Evolutionary conservation across 1,140 invertebrate genomes (phyloP), one percentile per base, ranked within the genome.

Genomic region (Cecropterus lyciades): DNA sequence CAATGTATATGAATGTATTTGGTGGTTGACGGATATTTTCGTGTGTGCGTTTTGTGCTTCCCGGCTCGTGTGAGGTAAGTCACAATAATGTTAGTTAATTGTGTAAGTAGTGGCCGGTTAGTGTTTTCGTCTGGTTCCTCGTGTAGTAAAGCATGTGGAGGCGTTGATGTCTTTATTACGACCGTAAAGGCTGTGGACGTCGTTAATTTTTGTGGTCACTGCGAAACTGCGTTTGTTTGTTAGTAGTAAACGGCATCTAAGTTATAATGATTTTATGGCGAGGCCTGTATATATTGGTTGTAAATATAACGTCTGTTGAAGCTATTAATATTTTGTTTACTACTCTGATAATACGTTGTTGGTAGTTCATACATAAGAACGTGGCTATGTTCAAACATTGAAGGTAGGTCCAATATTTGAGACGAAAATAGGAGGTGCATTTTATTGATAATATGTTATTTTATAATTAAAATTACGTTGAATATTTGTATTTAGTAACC

Each of bases 1-100:
- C 64, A 69, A 79, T 78, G 68, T 73, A 72, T 80, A 79, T 84
- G 78, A 77, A 81, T 79, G 78, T 84, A 80, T 73, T 72, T 75
- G 71, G 83, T 83, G 75, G 60, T 79, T 83, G 79, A 85, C 80
- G 70, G 69, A 67, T 78, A 65, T 43, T 53, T 37, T 53, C 74
- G 72, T 74, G 70, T 79, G 73, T 73, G 74, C 53, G 55, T 46
- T 33, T 37, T 59, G 56, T 59, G 56, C 42, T 59, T 33, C 17
- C 56, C 24, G 43, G 13, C 43, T 59, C 42, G 42, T 11, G 42
- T 59, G 43, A 48, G 56, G 56, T 48, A 33, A 59, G 56, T 30
- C 27, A 14, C 17, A 10, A 6, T 33, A 24, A 0, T 52, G 20
- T n/a, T 9, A 52, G 13, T 52, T 52, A 52, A 52, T 52, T 52